Conservation (phyloP, 2,113 vertebrate genomes). For the Thinocorus orbignyianus region DNA sequence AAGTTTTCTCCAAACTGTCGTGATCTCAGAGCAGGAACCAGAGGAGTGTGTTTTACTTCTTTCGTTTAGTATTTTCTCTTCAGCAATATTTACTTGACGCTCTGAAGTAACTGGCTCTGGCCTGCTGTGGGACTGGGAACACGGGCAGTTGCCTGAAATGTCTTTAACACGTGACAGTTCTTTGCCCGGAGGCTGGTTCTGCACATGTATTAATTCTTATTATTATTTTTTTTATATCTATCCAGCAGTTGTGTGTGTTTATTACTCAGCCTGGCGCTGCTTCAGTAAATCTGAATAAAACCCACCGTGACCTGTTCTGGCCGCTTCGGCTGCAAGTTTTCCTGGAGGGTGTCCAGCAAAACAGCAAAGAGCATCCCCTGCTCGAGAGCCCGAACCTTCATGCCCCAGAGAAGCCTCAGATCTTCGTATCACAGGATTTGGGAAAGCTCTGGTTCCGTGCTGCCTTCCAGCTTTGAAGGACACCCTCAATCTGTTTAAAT, state of each 20-base stretch:
- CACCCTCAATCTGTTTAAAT: not conserved
- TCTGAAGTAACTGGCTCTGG: not conserved
- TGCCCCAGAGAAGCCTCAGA: accelerated
- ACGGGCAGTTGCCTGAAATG: not conserved
- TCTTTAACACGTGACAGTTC: not conserved
- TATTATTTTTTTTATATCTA: not conserved
- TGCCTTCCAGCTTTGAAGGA: not conserved
- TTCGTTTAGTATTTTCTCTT: not conserved
- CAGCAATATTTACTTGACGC: not conserved
- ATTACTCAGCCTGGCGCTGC: slow-evolving; percentile 56
- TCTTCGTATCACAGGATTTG: not conserved
- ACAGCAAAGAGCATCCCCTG: not conserved
- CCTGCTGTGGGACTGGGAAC: not conserved
- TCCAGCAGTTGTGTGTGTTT: slow-evolving; percentile 17
- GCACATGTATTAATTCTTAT: not conserved
- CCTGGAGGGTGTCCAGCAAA: not conserved
- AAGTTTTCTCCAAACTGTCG: not conserved
- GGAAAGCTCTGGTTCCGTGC: not conserved
- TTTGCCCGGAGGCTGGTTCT: not conserved
- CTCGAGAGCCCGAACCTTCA: not conserved
- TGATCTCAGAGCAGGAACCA: not conserved
- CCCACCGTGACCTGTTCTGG: not conserved
- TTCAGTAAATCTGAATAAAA: slow-evolving; percentile 54
- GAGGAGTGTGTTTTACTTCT: not conserved
- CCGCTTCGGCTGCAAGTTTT: not conserved